Evolutionary conservation across 2,797 vertebrate genomes (phyloP), one percentile per base, ranked within the genome.

Genomic region (Fratercula arctica): DNA sequence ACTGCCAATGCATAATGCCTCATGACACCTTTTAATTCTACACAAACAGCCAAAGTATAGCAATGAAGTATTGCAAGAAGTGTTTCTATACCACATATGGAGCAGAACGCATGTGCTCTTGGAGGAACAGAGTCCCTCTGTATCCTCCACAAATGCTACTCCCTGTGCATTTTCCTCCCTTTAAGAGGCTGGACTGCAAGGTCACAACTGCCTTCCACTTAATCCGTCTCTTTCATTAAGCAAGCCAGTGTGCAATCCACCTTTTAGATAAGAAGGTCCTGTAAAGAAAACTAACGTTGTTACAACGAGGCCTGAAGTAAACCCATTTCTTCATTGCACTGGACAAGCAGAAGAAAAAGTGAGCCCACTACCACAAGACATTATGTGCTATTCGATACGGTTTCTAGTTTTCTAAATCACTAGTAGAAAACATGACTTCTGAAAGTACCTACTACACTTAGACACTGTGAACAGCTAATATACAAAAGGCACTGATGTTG

Each of bases 311-410:
- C 33, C 31, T 15, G 6, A 45, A 51, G 20, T 8, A 57, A 82
- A 83, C 20, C 5, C 1, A 4, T 80, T 67, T 60, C 39, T 53
- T 81, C 48, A 53, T 6, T 48, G 26, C 84, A n/a, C 18, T 23
- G 24, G 13, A 79, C 24, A 50, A 87, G 15, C 18, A 67, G 21
- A 61, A 77, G 60, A 31, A 67, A 73, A 85, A 72, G 20, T 6
- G 6, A 90, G 26, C 3, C 7, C 16, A 6, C 5, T 41, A 25
- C 24, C 29, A 51, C 33, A 35, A 73, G 31, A 80, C 73, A 7
- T 33, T 46, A 13, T 0, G 3, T 11, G 13, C 16, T 66, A 8
- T 45, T 85, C 1, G 1, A 12, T 13, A 72, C 10, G 10, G 16
- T 25, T 64, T 67, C n/a, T 51, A 24, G 21, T 31, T 51, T 68